Conservation (phyloP, 2,888 invertebrate genomes). For the Chaitophorus viminalis region DNA sequence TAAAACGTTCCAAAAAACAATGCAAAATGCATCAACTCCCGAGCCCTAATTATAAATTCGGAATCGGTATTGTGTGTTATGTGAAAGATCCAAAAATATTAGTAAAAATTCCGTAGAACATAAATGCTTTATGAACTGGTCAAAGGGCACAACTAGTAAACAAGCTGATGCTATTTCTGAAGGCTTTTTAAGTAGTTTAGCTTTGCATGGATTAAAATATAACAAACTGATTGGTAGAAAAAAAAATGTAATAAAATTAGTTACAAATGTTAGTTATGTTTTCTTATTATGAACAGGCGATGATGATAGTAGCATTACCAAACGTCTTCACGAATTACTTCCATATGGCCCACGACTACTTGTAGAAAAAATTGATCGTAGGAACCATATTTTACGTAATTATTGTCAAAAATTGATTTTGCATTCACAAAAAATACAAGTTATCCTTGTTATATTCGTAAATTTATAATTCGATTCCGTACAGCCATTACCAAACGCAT, state of each 20-base stretch:
- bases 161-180: neutral
- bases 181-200: neutral
- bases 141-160: neutral
- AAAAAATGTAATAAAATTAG: neutral
- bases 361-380: neutral
- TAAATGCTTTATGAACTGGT: neutral
- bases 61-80: too few species aligned
- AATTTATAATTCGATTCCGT: conserved; percentile 16
- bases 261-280: too few species aligned
- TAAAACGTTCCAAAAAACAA: too few species aligned
- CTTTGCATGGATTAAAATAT: neutral
- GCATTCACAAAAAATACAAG: neutral
- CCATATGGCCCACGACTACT: neutral
- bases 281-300: too few species aligned
- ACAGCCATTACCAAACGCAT: neutral
- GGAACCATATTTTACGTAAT: too few species aligned
- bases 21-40: too few species aligned
- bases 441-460: conserved; percentile 7
- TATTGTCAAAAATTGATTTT: neutral
- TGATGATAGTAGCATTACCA: too few species aligned
- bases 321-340: too few species aligned
- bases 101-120: neutral
- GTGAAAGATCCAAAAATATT: too few species aligned
- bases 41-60: too few species aligned
- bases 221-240: neutral